Evolutionary conservation across 2,888 invertebrate species (phyloP), one percentile per base, ranked within the genome.

Genomic region (Parascotia fuliginaria): DNA sequence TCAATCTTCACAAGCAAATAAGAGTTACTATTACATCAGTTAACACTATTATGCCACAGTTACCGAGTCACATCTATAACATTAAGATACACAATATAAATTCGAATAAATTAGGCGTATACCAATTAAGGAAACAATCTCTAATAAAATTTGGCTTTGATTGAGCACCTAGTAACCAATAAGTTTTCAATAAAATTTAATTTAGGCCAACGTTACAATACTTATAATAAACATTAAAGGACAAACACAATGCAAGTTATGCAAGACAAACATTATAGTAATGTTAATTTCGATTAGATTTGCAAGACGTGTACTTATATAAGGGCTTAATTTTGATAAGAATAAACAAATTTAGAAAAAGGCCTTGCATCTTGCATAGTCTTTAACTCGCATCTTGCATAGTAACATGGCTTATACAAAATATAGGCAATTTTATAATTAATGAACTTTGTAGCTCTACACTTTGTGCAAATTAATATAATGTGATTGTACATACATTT

Each of bases 61-160:
- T n/a, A n/a, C n/a, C n/a, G n/a, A n/a, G n/a, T n/a, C n/a, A n/a
- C n/a, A n/a, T n/a, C n/a, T n/a, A n/a, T n/a, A n/a, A 24, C 7
- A 24, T 6, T 9, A 24, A 6, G 24, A n/a, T n/a, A n/a, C n/a
- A n/a, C n/a, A n/a, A n/a, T 9, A 24, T 7, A 24, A 24, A 6
- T 24, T 24, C 24, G 24, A 24, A 6, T 7, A 24, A 24, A 24
- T 31, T 31, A 31, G 31, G 31, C 31, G 31, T 9, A 13, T 13
- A 7, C 5, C 2, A 7, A 31, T 31, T 13, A 12, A 13, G 6
- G 47, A 55, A 54, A 42, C 28, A 53, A 47, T 48, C 34, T 45
- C 63, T 73, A 76, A 65, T 53, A 73, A 73, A 73, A 79, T 82
- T 83, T 83, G 82, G 82, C 83, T 76, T 64, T 50, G 56, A 62